phyloP scores from a whole-genome alignment of 1,140 invertebrate genomes.

The Meteorus sp. region DNA sequence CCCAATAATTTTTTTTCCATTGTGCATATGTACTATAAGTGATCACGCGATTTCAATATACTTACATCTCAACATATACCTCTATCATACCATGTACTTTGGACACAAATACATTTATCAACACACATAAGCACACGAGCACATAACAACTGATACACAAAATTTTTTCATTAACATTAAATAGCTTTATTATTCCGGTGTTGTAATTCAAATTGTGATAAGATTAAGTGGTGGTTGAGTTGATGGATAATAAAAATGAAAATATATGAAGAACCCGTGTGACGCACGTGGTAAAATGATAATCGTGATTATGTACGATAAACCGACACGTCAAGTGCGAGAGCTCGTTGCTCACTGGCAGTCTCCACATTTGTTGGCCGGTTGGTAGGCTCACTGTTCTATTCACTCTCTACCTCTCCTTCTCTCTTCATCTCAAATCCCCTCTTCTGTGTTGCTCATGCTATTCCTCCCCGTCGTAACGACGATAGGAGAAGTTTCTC shows the following conservation, averaged over 20 bases:
- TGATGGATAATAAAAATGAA: background rate
- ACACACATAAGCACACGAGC: background rate
- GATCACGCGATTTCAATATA: constrained; percentile 12
- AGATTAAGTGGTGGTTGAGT: background rate
- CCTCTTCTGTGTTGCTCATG: too few relatives aligned
- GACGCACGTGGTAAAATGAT: constrained; percentile 37
- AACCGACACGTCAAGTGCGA: constrained; percentile 30
- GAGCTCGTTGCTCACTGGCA: constrained; percentile 47
- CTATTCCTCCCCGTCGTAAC: too few relatives aligned
- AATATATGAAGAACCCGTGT: background rate
- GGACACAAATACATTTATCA: background rate
- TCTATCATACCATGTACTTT: background rate
- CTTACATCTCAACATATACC: background rate
- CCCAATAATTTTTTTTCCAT: too few relatives aligned
- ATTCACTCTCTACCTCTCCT: constrained; percentile 1
- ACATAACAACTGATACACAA: background rate
- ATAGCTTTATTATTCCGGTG: background rate
- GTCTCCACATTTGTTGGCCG: constrained; percentile 2
- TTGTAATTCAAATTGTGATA: background rate
- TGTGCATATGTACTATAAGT: background rate
- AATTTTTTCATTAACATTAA: background rate
- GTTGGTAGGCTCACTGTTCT: constrained; percentile 5
- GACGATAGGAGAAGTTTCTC: too few relatives aligned
- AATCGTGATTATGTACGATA: background rate
- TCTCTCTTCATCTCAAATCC: background rate